phyloP scores from a whole-genome alignment of 2,113 vertebrate species.

The Nycticebus coucang region DNA sequence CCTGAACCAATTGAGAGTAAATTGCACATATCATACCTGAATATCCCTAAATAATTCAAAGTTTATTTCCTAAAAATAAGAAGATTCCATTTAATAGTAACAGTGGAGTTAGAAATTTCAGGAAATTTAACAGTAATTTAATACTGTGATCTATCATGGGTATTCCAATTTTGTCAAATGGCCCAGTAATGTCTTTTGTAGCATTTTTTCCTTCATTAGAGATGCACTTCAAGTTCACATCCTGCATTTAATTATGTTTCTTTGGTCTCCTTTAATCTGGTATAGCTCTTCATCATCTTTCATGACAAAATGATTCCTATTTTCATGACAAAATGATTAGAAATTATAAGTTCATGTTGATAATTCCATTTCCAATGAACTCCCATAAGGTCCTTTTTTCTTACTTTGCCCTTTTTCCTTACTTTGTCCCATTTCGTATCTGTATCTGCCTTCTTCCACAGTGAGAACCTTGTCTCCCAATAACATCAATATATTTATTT shows the following conservation, averaged over 20 bases:
- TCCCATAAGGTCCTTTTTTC: background rate
- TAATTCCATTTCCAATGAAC: background rate
- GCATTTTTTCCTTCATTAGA: background rate
- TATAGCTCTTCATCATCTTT: background rate
- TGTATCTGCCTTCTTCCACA: background rate
- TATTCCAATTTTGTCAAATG: background rate
- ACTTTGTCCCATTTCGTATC: background rate
- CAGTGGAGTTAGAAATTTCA: background rate
- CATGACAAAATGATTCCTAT: background rate
- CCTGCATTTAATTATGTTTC: background rate
- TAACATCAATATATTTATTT: background rate
- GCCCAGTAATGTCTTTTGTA: background rate
- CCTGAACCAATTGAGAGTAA: background rate
- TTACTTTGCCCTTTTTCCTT: background rate
- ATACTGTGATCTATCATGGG: background rate
- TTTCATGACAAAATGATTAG: too few relatives aligned
- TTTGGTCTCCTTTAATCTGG: background rate
- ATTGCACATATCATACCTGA: background rate
- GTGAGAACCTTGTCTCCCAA: background rate
- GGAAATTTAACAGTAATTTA: background rate
- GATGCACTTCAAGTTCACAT: background rate
- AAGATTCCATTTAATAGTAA: background rate
- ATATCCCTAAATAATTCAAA: background rate
- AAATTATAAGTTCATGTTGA: background rate
- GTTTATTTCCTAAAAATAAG: background rate